Base-by-base conservation (phyloP, 1,140 invertebrate genomes). In the Pollicipes pollicipes region DNA sequence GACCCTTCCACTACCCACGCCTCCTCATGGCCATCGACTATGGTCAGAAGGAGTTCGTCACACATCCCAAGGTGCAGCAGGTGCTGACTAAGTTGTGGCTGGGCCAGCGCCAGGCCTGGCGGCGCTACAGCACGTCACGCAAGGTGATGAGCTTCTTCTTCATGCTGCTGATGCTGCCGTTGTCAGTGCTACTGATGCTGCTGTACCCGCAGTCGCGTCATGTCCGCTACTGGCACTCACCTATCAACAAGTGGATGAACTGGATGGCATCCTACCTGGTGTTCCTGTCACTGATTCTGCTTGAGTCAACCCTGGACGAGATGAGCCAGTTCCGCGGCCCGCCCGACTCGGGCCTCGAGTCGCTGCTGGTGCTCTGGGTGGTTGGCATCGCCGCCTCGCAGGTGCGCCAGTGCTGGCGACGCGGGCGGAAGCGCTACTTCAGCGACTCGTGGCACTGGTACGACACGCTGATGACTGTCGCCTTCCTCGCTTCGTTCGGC, bases 31-130 rank as follows among this genome's bases (percentile, higher is more conserved):
- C 88, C 0, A 82, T 90, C 71, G 86, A 88, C 76, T 85, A 84
- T 75, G 84, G 86, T 73, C 87, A 90, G 75, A 89, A 88, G 76
- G 83, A 83, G 76, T 89, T 90, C 76, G 86, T 90, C 0, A 86
- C 88, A 1, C 87, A 90, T 78, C 84, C 87, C 0, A 87, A 88
- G 75, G 85, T 87, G 28, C 88, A 90, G 78, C 86, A 88, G 77
- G 82, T 87, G 4, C 74, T 84, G 69, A 77, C 78, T 67, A 74
- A 77, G 32, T 77, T 79, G 66, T 85, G 86, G 86, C 75, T 81
- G 4, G 84, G 82, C 0, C 79, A 83, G 32, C 85, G 83, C 81
- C 77, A 82, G 72, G 80, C 81, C 30, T 86, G 85, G 83, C 80
- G 79, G 70, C 27, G 84, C 80, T 75, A 77, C 78, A 0, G 4